phyloP scores from a whole-genome alignment of 1,140 invertebrate species.

The Bombus picipes region DNA sequence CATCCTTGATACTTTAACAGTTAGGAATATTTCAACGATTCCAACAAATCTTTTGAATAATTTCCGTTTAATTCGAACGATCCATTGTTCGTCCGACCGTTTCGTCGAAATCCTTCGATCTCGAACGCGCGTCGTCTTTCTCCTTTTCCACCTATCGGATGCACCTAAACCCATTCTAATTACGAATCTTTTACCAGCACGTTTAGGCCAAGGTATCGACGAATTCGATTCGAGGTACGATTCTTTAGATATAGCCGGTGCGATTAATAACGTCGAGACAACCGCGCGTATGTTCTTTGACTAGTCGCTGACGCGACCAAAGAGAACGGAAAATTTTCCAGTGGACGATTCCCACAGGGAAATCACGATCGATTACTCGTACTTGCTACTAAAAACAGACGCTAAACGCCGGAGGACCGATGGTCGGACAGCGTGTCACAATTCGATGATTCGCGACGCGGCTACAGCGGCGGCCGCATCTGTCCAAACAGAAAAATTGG shows the following conservation, averaged over 20 bases:
- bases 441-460: slow-evolving; percentile 44
- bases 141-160: too few relatives aligned
- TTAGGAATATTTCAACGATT: too few relatives aligned
- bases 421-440: neutral
- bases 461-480: neutral
- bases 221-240: too few relatives aligned
- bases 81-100: neutral
- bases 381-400: too few relatives aligned
- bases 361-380: neutral
- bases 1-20: neutral
- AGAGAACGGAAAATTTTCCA: neutral
- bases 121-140: too few relatives aligned
- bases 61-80: neutral
- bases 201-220: too few relatives aligned
- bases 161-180: too few relatives aligned
- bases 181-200: too few relatives aligned
- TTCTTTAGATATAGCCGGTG: too few relatives aligned
- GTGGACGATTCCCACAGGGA: neutral
- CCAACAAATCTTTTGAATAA: neutral
- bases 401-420: neutral
- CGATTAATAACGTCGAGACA: neutral
- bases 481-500: slow-evolving; percentile 51
- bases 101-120: neutral
- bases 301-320: neutral
- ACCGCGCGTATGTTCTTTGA: neutral